A percentile compares a stretch with the other conserved stretches of the same genome.
Evolutionary conservation across 2,888 invertebrate species (phyloP).

Genomic region (Dynastes tityus): DNA sequence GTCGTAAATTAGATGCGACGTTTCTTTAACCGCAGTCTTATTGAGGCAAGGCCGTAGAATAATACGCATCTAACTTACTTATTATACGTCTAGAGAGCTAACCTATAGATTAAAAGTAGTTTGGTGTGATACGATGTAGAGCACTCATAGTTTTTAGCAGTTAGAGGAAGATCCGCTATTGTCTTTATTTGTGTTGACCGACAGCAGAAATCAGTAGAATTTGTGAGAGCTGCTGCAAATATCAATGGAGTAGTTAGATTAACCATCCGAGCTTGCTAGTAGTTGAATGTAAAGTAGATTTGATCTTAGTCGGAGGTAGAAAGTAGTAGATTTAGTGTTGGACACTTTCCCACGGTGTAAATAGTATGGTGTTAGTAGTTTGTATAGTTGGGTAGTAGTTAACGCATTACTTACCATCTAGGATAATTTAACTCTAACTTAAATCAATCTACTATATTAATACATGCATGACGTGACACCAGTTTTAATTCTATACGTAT

Average conservation of each 20-base stretch:
- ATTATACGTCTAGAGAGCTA: conserved; percentile 34
- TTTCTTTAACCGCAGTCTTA: neutral
- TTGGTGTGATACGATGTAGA: conserved; percentile 68
- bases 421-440: conserved; percentile 6
- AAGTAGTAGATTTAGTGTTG: conserved; percentile 25
- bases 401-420: conserved; percentile 3
- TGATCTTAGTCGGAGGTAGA: conserved; percentile 2
- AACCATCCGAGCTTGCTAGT: conserved; percentile 6
- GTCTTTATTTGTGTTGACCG: conserved; percentile 6
- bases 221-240: conserved; percentile 8
- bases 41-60: conserved; percentile 6
- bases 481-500: neutral
- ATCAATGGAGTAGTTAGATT: conserved; percentile 7
- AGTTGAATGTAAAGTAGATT: conserved; percentile 17
- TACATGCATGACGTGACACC: conserved; percentile 37
- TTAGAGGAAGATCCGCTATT: conserved; percentile 50
- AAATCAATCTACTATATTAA: conserved; percentile 41
- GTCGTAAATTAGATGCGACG: neutral
- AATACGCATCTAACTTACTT: conserved; percentile 20
- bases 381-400: conserved; percentile 1
- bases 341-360: neutral
- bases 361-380: neutral
- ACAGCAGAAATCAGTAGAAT: neutral
- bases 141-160: conserved; percentile 62
- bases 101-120: conserved; percentile 61